These are phyloP conservation scores for Apotomis turbidana DNA, from an alignment of 2,888 invertebrate species.

Conservation along the genomic window DNA sequence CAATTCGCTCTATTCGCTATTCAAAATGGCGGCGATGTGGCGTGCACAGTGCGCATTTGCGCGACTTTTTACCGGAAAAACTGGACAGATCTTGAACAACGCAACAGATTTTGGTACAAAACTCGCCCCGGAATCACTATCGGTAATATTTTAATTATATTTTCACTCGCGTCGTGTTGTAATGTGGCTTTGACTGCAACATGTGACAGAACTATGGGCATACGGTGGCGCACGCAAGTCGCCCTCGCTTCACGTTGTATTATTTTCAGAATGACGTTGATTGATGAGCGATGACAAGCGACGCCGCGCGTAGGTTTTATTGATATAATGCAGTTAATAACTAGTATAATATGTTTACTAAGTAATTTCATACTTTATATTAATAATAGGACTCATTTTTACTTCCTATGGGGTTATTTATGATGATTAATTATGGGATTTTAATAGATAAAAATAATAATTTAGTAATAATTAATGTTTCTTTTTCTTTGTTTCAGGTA, in stretches of 20 bases:
- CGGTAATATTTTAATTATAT: constrained; percentile 80
- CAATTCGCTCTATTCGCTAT: constrained; percentile 84
- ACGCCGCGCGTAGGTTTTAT: constrained; percentile 44
- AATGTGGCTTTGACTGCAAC: constrained; percentile 78
- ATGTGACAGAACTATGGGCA: constrained; percentile 82
- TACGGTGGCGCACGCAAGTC: constrained; percentile 73
- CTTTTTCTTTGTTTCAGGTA: constrained; percentile 60
- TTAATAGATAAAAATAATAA: no score
- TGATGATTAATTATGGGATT: no score
- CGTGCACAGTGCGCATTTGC: constrained; percentile 80
- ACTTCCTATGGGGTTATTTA: no score
- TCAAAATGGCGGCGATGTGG: constrained; percentile 84
- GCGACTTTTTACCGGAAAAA: constrained; percentile 79
- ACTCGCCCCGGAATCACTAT: constrained; percentile 71
- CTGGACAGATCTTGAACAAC: constrained; percentile 77
- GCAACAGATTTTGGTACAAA: constrained; percentile 74
- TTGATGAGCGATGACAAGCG: constrained; percentile 41
- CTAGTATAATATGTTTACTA: constrained; percentile 44
- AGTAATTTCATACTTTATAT: no score
- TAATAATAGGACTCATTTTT: no score
- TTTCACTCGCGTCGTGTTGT: constrained; percentile 69
- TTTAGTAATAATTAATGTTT: constrained; percentile 41
- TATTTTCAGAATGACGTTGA: constrained; percentile 46
- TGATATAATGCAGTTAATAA: constrained; percentile 48
- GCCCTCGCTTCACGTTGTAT: constrained; percentile 43